Percentiles rank a stretch among this genome's conserved stretches.
Evolutionary conservation across 2,797 vertebrate genomes (phyloP).

Genomic region (Crenichthys baileyi): DNA sequence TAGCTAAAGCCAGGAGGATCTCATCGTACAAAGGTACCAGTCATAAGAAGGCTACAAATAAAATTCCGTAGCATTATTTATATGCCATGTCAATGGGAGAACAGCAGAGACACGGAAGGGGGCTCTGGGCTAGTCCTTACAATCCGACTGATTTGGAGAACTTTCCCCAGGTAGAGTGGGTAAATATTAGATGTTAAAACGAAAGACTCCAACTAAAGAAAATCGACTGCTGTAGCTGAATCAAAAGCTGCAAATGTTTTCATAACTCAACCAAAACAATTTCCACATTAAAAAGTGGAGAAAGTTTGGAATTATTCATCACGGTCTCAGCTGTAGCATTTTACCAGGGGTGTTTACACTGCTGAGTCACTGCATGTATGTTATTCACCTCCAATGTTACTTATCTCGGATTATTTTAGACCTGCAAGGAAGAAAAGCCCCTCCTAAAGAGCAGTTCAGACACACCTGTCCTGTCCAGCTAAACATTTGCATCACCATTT

Average conservation of each 20-base stretch:
- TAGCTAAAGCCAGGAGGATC: not conserved
- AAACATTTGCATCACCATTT: constrained; percentile 34
- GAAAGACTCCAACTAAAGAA: not conserved
- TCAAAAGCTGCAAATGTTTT: too few species aligned
- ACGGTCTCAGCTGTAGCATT: too few species aligned
- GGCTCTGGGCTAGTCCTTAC: too few species aligned
- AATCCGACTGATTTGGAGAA: too few species aligned
- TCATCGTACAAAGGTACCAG: not conserved
- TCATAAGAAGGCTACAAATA: not conserved
- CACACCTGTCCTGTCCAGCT: constrained; percentile 12
- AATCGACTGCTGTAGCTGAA: not conserved
- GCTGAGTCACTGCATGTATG: not conserved
- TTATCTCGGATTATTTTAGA: constrained; percentile 16
- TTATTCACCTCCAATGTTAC: not conserved
- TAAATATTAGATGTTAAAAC: not conserved
- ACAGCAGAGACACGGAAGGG: too few species aligned
- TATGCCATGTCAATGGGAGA: not conserved
- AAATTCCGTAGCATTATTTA: not conserved
- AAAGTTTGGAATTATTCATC: not conserved
- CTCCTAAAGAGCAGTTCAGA: constrained; percentile 32
- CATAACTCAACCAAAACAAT: too few species aligned
- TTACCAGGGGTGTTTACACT: not conserved
- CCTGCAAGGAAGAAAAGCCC: constrained; percentile 25
- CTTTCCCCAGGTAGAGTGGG: not conserved
- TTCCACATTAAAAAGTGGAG: not conserved